Percentiles rank a stretch among this genome's conserved stretches.
phyloP scores from a whole-genome alignment of 2,888 invertebrate species.

The Caenorhabditis angaria region DNA sequence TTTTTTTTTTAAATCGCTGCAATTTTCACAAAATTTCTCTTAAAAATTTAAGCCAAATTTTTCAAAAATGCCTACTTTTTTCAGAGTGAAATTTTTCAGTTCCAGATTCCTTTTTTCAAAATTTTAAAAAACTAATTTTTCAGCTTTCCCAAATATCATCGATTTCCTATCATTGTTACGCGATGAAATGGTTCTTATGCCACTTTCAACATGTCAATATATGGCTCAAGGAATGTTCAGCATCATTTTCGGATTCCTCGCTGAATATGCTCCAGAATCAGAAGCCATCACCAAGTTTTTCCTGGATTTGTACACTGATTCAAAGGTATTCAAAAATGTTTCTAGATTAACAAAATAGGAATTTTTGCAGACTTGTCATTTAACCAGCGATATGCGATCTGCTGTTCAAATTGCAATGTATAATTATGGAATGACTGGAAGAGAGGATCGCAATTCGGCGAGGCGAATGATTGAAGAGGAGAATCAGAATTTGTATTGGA shows the following conservation, averaged over 20 bases:
- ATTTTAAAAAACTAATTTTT: too few relatives aligned
- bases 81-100: too few relatives aligned
- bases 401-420: slow-evolving; percentile 21
- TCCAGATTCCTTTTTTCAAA: too few relatives aligned
- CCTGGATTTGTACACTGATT: slow-evolving; percentile 37
- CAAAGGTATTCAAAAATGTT: slow-evolving; percentile 8
- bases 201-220: slow-evolving; percentile 19
- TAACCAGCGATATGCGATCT: slow-evolving; percentile 34
- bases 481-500: background rate
- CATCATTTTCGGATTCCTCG: slow-evolving; percentile 23
- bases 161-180: slow-evolving; percentile 23
- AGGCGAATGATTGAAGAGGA: background rate
- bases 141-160: slow-evolving; percentile 17
- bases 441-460: background rate
- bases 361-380: slow-evolving; percentile 20
- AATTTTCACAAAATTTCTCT: too few relatives aligned
- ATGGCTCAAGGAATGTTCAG: slow-evolving; percentile 28
- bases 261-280: slow-evolving; percentile 14
- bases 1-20: too few relatives aligned
- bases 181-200: slow-evolving; percentile 31
- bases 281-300: slow-evolving; percentile 22
- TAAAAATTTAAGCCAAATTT: background rate
- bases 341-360: background rate
- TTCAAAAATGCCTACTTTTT: background rate
- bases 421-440: background rate